Conservation (phyloP, 2,797 vertebrate genomes). For the Glossophaga mutica region DNA sequence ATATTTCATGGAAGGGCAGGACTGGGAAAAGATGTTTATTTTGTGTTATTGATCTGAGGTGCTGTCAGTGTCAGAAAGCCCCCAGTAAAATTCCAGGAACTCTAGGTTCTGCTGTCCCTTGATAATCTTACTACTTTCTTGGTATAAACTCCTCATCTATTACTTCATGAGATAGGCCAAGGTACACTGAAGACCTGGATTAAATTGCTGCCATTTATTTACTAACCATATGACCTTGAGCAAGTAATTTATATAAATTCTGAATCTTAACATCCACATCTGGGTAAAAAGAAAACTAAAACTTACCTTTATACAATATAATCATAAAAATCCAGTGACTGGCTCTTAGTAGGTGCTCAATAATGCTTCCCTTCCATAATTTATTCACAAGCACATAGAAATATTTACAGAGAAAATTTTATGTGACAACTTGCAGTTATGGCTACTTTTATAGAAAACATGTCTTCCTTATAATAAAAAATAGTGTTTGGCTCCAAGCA, state of each 20-base stretch:
- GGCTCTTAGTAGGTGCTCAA: constrained; percentile 13
- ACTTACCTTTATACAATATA: neutral
- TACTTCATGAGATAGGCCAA: neutral
- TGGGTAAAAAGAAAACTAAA: constrained; percentile 36
- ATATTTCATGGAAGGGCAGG: neutral
- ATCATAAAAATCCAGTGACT: constrained; percentile 2
- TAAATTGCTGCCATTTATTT: constrained; percentile 14
- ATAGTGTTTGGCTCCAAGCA: constrained; percentile 33
- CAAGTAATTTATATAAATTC: neutral
- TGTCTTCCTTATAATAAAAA: neutral
- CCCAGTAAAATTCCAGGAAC: neutral
- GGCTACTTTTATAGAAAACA: constrained; percentile 33
- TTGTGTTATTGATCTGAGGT: constrained; percentile 20
- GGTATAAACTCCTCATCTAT: neutral
- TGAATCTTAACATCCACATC: constrained; percentile 1
- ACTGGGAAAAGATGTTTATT: neutral
- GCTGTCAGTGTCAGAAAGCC: neutral
- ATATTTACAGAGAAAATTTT: constrained; percentile 50
- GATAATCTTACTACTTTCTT: neutral
- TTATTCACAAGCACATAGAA: neutral
- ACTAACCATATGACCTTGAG: neutral
- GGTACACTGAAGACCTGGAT: neutral
- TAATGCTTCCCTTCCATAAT: neutral
- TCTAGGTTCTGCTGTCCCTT: neutral
- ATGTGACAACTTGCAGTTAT: constrained; percentile 33